phyloP scores from a whole-genome alignment of 2,888 invertebrate genomes.

The Desoria tigrina region DNA sequence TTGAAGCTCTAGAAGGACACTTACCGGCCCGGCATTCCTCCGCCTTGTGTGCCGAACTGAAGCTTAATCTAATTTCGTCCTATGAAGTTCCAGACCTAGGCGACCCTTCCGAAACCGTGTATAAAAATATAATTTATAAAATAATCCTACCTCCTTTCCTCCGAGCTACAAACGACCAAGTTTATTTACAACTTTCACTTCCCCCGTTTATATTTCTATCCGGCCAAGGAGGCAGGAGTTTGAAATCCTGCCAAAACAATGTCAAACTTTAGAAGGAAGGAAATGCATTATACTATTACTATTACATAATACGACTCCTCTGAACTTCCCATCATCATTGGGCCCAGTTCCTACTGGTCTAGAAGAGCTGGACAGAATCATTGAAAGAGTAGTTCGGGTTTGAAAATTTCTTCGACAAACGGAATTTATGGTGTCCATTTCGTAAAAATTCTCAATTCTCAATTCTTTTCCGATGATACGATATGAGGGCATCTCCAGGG shows the following conservation, averaged over 20 bases:
- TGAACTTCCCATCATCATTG: background rate
- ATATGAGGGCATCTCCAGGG: too few relatives aligned
- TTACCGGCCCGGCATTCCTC: too few relatives aligned
- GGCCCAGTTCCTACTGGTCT: background rate
- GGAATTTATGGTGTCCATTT: constrained; percentile 23
- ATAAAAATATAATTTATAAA: too few relatives aligned
- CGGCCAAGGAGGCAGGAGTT: background rate
- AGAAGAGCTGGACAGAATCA: background rate
- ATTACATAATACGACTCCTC: constrained; percentile 12
- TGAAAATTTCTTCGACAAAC: constrained; percentile 10
- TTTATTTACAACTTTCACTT: constrained; percentile 19
- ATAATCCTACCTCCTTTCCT: too few relatives aligned
- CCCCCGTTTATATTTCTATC: constrained; percentile 6
- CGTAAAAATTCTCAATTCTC: constrained; percentile 19
- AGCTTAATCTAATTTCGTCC: too few relatives aligned
- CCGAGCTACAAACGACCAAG: too few relatives aligned
- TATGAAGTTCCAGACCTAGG: too few relatives aligned
- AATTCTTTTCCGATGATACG: constrained; percentile 8
- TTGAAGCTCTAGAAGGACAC: too few relatives aligned
- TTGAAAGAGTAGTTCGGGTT: background rate
- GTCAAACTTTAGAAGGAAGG: constrained; percentile 15
- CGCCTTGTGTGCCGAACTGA: too few relatives aligned
- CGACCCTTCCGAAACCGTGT: too few relatives aligned
- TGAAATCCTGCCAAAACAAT: constrained; percentile 18
- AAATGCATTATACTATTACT: constrained; percentile 14